Evolutionary conservation across 2,797 vertebrate species (phyloP).

Genomic region (Alcedo quadribrachys): DNA sequence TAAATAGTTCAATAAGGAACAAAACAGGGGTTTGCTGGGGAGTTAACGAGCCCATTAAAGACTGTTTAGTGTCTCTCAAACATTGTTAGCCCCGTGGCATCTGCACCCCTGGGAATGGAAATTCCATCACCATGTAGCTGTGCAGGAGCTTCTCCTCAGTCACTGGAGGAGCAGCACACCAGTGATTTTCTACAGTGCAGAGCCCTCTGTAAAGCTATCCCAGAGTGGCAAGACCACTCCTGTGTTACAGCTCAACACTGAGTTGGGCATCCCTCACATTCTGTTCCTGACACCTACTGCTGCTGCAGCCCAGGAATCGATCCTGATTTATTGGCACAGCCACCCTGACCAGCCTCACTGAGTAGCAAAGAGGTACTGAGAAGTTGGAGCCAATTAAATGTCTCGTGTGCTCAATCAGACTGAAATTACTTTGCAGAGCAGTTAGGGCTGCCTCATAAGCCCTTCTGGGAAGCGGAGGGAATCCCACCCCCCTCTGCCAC

Average conservation of each 20-base stretch:
- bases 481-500: not conserved
- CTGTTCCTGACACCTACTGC: not conserved
- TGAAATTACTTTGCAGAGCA: not conserved
- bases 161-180: not conserved
- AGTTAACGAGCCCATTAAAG: not conserved
- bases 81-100: not conserved
- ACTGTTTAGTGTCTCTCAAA: not conserved
- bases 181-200: not conserved
- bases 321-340: not conserved
- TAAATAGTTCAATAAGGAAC: not conserved
- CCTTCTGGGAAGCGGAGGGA: not conserved
- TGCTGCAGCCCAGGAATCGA: not conserved
- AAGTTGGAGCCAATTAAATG: conserved; percentile 27
- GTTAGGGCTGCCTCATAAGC: not conserved
- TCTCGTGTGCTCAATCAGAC: not conserved
- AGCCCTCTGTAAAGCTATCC: not conserved
- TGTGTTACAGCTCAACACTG: not conserved
- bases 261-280: not conserved
- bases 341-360: not conserved
- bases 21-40: not conserved
- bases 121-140: not conserved
- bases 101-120: not conserved
- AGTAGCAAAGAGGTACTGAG: conserved; percentile 43
- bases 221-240: not conserved
- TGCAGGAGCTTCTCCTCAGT: not conserved